Conservation (phyloP, 2,113 vertebrate genomes). For the Tursiops truncatus region DNA sequence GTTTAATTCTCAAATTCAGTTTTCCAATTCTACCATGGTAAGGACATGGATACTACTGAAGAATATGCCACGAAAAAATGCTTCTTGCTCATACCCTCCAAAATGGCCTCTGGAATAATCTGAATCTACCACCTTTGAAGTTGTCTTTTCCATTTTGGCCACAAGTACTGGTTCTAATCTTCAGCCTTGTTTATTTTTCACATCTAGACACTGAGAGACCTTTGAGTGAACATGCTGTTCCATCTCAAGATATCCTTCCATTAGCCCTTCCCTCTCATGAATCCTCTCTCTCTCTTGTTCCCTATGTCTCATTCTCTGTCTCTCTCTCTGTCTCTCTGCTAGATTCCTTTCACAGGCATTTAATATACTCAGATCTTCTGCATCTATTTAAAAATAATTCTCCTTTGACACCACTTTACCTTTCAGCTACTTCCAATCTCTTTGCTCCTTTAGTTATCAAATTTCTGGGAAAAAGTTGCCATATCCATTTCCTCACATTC, state of each 20-base stretch:
- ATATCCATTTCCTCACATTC: not conserved
- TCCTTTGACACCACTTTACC: not conserved
- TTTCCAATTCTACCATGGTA: not conserved
- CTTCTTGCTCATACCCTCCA: not conserved
- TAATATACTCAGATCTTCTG: not conserved
- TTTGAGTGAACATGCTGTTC: not conserved
- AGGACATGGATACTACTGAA: not conserved
- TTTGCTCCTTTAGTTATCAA: not conserved
- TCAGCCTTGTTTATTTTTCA: not conserved
- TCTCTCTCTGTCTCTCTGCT: not conserved
- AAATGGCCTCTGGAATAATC: not conserved
- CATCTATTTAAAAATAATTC: not conserved
- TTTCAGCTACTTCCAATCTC: not conserved
- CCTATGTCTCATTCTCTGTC: not conserved
- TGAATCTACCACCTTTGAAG: not conserved
- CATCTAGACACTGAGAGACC: not conserved
- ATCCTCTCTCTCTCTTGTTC: not conserved
- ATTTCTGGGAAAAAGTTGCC: not conserved
- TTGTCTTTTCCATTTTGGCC: not conserved
- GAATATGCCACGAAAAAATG: not conserved
- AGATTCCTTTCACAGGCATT: not conserved
- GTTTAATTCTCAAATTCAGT: not conserved
- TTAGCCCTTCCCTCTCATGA: not conserved
- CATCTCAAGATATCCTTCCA: not conserved
- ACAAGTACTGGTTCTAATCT: not conserved